phyloP scores from a whole-genome alignment of 2,113 vertebrate genomes.

The Indri indri region DNA sequence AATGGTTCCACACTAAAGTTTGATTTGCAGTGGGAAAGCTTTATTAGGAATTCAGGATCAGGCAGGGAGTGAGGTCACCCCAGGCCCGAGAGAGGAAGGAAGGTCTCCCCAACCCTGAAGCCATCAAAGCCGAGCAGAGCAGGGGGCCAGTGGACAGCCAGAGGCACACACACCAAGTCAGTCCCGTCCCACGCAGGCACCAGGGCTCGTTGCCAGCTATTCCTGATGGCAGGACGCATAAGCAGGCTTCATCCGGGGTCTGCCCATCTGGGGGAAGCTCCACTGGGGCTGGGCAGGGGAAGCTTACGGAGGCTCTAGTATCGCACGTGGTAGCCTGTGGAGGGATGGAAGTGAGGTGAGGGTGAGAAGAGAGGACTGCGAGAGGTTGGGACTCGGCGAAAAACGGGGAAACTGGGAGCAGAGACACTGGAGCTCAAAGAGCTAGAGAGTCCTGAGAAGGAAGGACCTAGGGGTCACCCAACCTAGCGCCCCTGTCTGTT shows the following conservation, averaged over 20 bases:
- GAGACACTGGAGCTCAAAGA: neutral
- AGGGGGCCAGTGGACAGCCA: neutral
- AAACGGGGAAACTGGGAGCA: neutral
- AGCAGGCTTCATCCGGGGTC: neutral
- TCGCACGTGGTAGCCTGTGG: neutral
- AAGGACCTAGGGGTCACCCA: neutral
- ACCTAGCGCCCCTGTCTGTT: neutral
- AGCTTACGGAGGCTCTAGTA: neutral
- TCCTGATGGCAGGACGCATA: neutral
- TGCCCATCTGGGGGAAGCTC: neutral
- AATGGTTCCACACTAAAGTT: neutral
- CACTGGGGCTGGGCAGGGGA: too few relatives aligned
- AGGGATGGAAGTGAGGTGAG: neutral
- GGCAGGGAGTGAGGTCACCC: neutral
- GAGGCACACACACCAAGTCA: neutral
- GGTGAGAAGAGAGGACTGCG: neutral
- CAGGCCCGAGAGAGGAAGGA: neutral
- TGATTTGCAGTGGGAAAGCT: constrained; percentile 54
- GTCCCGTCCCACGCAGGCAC: neutral
- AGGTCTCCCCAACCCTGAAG: neutral
- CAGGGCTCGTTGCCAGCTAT: neutral
- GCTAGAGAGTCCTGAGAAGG: neutral
- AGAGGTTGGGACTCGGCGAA: neutral
- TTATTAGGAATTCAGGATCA: constrained; percentile 48
- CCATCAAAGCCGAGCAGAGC: neutral